Evolutionary conservation across 2,888 invertebrate genomes (phyloP).

Genomic region (Panzeria rudis): DNA sequence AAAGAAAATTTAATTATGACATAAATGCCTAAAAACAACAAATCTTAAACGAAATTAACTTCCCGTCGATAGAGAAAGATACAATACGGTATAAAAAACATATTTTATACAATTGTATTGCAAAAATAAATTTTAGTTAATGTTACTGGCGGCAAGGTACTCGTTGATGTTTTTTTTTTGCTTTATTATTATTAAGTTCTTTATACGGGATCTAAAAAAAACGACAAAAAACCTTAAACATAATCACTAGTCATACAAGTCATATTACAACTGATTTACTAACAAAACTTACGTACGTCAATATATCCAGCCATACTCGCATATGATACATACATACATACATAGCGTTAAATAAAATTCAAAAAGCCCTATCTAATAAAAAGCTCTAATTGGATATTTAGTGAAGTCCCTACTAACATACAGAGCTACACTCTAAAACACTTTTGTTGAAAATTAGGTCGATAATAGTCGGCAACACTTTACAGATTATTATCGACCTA

Average conservation of each 20-base stretch:
- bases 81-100: too few relatives aligned
- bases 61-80: conserved; percentile 33
- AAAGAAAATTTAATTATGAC: conserved; percentile 52
- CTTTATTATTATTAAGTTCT: conserved; percentile 43
- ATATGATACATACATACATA: not conserved
- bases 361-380: too few relatives aligned
- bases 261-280: conserved; percentile 71
- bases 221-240: conserved; percentile 42
- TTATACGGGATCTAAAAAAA: too few relatives aligned
- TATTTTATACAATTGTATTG: conserved; percentile 34
- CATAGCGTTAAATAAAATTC: too few relatives aligned
- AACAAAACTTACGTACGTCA: conserved; percentile 45
- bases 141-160: conserved; percentile 51
- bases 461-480: too few relatives aligned
- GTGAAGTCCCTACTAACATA: too few relatives aligned
- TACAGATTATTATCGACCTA: too few relatives aligned
- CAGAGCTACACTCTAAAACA: too few relatives aligned
- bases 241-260: conserved; percentile 71
- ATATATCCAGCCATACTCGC: not conserved
- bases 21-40: conserved; percentile 49
- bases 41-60: conserved; percentile 46
- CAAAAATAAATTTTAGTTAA: conserved; percentile 50
- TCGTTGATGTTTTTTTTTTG: not conserved
- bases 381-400: too few relatives aligned
- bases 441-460: too few relatives aligned